Percentiles rank a stretch among this genome's conserved stretches.
Evolutionary conservation across 2,888 invertebrate species (phyloP).

Genomic region (Horisme vitalbata): DNA sequence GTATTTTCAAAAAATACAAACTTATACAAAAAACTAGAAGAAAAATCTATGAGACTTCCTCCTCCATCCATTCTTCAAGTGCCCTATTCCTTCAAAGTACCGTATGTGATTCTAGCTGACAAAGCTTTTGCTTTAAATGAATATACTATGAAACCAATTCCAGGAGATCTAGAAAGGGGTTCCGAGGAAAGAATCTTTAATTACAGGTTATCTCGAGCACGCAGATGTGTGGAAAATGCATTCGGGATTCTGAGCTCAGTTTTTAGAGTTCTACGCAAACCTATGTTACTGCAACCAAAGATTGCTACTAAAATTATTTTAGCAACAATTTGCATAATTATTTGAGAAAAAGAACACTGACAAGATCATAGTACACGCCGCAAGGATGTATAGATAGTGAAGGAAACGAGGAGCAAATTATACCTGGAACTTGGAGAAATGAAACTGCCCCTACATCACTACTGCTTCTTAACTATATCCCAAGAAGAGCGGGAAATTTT

Average conservation of each 20-base stretch:
- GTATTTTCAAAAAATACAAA: constrained; percentile 32
- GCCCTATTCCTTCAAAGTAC: constrained; percentile 35
- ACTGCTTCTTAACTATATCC: too few species aligned
- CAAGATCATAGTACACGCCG: too few species aligned
- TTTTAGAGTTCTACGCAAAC: constrained; percentile 24
- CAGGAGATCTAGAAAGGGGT: constrained; percentile 29
- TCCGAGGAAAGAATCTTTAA: constrained; percentile 39
- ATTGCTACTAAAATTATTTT: constrained; percentile 22
- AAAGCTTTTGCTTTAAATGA: constrained; percentile 34
- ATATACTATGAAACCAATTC: constrained; percentile 36
- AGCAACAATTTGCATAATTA: constrained; percentile 30
- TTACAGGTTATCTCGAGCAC: constrained; percentile 33
- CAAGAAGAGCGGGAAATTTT: too few species aligned
- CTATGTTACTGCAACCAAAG: constrained; percentile 23
- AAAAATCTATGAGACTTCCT: constrained; percentile 27
- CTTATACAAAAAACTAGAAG: constrained; percentile 29
- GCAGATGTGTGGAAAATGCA: constrained; percentile 40
- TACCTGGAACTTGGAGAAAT: too few species aligned
- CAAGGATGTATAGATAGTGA: too few species aligned
- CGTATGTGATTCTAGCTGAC: constrained; percentile 35
- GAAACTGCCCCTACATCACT: too few species aligned
- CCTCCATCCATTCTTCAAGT: constrained; percentile 29
- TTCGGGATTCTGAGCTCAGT: constrained; percentile 33
- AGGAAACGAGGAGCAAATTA: too few species aligned
- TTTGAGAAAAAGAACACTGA: constrained; percentile 22